Conservation (phyloP, 2,888 invertebrate species). For the Dilophus febrilis region DNA sequence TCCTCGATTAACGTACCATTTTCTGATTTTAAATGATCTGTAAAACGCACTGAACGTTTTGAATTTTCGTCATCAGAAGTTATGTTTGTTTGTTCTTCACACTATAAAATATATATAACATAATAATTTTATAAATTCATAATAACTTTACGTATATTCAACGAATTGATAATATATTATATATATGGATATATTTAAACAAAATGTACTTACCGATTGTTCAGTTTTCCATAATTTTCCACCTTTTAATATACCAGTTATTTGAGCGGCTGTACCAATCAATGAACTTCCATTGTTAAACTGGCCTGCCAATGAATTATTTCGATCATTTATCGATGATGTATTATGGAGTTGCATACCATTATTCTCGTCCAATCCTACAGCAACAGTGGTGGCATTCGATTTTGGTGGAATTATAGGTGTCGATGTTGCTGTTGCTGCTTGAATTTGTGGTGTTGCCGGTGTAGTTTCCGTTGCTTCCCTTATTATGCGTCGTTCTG, state of each 20-base stretch:
- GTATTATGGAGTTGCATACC: neutral
- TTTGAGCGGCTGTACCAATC: constrained; percentile 39
- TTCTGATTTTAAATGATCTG: constrained; percentile 18
- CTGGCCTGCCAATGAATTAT: constrained; percentile 4
- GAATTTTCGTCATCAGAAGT: constrained; percentile 34
- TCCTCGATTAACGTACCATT: constrained; percentile 6
- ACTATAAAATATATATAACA: constrained; percentile 6
- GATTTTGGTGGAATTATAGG: neutral
- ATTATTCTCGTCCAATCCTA: too few species aligned
- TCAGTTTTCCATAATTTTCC: constrained; percentile 58
- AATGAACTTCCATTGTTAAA: constrained; percentile 9
- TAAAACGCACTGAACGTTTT: constrained; percentile 47
- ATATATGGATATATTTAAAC: too few species aligned
- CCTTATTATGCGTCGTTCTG: constrained; percentile 41
- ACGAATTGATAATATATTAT: neutral
- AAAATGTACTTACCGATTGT: constrained; percentile 31
- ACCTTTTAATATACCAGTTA: constrained; percentile 61
- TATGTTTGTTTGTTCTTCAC: constrained; percentile 25
- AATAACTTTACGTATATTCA: too few species aligned
- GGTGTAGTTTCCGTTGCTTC: constrained; percentile 26
- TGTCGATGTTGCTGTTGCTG: neutral
- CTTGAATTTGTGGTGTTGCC: neutral
- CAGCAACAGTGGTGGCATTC: neutral
- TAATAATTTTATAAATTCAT: too few species aligned
- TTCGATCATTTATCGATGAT: constrained; percentile 1